Base-by-base conservation (phyloP, 2,113 vertebrate genomes). In the Martes martes region DNA sequence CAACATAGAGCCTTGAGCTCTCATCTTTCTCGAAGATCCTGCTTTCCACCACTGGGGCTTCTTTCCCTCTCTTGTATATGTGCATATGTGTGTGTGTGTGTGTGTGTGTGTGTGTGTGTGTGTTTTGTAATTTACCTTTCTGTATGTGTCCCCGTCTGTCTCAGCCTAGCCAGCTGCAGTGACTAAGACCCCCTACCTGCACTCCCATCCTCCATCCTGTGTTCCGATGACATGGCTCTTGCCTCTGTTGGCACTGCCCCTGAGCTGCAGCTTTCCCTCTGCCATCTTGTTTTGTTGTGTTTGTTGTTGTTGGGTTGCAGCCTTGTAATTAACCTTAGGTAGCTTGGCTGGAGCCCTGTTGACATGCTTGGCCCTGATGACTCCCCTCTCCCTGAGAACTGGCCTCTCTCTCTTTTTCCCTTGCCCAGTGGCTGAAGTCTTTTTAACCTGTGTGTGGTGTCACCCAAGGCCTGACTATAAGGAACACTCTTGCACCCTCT, bases 221-320 rank as follows among this genome's bases (percentile, higher is more conserved):
- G 11, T 69, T 26, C 1, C 18, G 36, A 14, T 13, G 55, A 82
- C 21, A 15, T 28, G 6, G 21, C 55, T 65, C 28, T 31, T 50
- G 15, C 7, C 16, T 4, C 3, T 26, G 23, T 3, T 45, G 52
- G 8, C 0, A 42, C 65, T 45, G 23, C n/a, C 21, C 24, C 16
- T 24, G 59, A 63, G 18, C 10, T 1, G 6, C 33, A 67, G 14
- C 31, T 83, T 80, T 47, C 15, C 19, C 13, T 61, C 42, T 24
- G 13, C n/a, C 55, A 13, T 71, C 83, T 79, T 61, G 11, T 65
- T 31, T 69, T 42, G 39, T 63, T 45, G 33, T 76, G 28, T 67
- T 67, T 47, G 74, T 31, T 59, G 6, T 24, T 91, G 52, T 47
- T 47, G 57, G 11, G 18, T 4, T 4, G 23, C 19, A 13, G 24